phyloP scores from a whole-genome alignment of 2,113 vertebrate genomes.

The Notiomystis cincta region DNA sequence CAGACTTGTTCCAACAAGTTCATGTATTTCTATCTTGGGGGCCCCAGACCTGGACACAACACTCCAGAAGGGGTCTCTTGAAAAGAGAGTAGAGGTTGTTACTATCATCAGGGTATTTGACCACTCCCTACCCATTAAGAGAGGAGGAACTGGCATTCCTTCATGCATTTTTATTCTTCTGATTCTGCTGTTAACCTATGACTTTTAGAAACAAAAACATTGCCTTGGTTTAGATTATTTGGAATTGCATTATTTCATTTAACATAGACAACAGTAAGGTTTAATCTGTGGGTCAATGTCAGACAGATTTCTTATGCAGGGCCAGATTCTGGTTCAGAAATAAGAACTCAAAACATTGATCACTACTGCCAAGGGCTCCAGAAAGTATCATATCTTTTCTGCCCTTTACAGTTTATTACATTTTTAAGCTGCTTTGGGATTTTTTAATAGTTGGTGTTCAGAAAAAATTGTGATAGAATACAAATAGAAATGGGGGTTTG shows the following conservation, averaged over 20 bases:
- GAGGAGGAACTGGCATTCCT: neutral
- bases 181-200: neutral
- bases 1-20: neutral
- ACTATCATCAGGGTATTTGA: neutral
- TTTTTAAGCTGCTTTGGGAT: neutral
- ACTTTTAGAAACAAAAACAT: neutral
- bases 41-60: neutral
- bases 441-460: neutral
- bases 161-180: neutral
- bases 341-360: neutral
- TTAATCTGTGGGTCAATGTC: neutral
- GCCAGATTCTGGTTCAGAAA: neutral
- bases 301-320: neutral
- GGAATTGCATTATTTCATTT: neutral
- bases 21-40: neutral
- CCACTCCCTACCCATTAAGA: neutral
- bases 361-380: neutral
- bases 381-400: neutral
- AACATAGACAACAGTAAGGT: neutral
- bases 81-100: neutral
- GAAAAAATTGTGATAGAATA: neutral
- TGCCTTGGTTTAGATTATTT: neutral
- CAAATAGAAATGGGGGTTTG: neutral
- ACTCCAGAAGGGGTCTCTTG: neutral
- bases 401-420: neutral